A percentile compares a stretch with the other conserved stretches of the same genome.
phyloP scores from a whole-genome alignment of 2,888 invertebrate species.

The Rapana venosa region DNA sequence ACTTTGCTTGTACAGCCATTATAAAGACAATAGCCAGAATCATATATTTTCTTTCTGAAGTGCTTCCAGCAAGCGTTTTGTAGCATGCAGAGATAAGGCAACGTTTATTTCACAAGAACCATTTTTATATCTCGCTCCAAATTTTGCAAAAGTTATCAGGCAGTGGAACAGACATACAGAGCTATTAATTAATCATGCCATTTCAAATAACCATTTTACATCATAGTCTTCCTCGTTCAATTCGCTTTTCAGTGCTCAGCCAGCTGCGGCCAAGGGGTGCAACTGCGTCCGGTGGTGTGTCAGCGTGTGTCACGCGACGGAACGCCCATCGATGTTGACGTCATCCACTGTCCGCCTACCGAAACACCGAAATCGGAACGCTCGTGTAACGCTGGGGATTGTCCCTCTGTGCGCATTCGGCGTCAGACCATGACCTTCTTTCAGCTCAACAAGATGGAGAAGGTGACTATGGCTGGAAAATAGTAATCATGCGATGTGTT shows the following conservation, averaged over 20 bases:
- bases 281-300: constrained; percentile 90
- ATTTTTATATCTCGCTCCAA: too few relatives aligned
- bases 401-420: constrained; percentile 63
- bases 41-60: too few relatives aligned
- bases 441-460: constrained; percentile 66
- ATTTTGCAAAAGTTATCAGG: too few relatives aligned
- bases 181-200: too few relatives aligned
- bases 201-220: too few relatives aligned
- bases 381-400: constrained; percentile 60
- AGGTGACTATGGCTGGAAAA: constrained; percentile 34
- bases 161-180: too few relatives aligned
- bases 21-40: too few relatives aligned
- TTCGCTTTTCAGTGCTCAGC: constrained; percentile 90
- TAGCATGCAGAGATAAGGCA: too few relatives aligned
- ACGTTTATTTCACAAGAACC: too few relatives aligned
- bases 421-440: constrained; percentile 63
- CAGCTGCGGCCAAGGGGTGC: constrained; percentile 91
- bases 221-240: background rate
- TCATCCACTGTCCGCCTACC: constrained; percentile 59
- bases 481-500: background rate
- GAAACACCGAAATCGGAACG: constrained; percentile 59
- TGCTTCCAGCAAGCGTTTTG: too few relatives aligned
- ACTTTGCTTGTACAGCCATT: too few relatives aligned
- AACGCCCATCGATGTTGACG: constrained; percentile 57
- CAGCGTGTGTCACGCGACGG: constrained; percentile 69